A percentile compares a stretch with the other conserved stretches of the same genome.
phyloP scores from a whole-genome alignment of 35 echinoderm and acorn worm species.

The Lytechinus pictus region DNA sequence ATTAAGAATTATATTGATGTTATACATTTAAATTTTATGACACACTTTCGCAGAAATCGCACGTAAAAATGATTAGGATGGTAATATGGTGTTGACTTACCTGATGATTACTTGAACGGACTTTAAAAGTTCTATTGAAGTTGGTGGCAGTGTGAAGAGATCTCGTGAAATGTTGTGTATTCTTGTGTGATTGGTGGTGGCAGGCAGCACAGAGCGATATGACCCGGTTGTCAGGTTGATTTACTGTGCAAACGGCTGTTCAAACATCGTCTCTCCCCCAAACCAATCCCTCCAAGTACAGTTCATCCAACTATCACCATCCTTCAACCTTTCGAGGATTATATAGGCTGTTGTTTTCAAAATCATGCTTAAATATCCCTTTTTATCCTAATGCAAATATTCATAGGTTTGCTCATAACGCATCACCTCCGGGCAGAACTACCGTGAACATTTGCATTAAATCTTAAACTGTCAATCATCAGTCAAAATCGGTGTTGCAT shows the following conservation, averaged over 20 bases:
- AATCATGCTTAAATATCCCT: neutral
- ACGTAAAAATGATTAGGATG: neutral
- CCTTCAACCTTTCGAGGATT: neutral
- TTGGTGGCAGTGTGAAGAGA: neutral
- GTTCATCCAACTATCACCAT: neutral
- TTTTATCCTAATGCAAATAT: neutral
- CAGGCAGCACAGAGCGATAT: conserved; percentile 16
- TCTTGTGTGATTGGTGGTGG: neutral
- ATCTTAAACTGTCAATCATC: too few species aligned
- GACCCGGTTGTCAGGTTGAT: neutral
- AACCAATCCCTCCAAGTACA: neutral
- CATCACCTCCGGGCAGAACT: too few species aligned
- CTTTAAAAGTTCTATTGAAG: neutral
- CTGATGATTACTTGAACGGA: neutral
- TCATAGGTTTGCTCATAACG: neutral
- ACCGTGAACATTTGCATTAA: too few species aligned
- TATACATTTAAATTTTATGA: neutral
- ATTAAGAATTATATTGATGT: too few species aligned
- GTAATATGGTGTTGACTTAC: neutral
- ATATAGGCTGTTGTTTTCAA: neutral
- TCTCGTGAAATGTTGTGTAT: neutral
- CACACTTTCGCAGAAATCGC: neutral
- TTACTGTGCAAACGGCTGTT: conserved; percentile 17
- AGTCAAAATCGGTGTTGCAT: too few species aligned
- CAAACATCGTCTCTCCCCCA: conserved; percentile 4